These are phyloP conservation scores for Cebidichthys violaceus DNA, from an alignment of 2,113 vertebrate species.

Conservation along the genomic window DNA sequence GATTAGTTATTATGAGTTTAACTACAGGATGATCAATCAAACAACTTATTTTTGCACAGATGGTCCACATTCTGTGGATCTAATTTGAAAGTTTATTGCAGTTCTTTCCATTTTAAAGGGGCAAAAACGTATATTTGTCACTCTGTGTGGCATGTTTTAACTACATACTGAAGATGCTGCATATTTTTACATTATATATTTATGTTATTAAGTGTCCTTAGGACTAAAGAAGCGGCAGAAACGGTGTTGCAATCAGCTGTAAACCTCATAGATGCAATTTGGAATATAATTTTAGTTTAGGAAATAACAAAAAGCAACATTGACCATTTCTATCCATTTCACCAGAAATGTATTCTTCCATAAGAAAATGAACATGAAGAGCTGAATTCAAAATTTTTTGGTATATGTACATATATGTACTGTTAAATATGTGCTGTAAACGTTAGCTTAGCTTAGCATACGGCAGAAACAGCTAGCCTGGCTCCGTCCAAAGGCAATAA, in stretches of 20 bases:
- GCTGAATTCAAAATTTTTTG: neutral
- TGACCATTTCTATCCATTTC: neutral
- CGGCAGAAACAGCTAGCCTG: neutral
- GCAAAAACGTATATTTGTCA: neutral
- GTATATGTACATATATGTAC: neutral
- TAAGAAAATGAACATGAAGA: neutral
- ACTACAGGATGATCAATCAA: neutral
- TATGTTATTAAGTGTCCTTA: neutral
- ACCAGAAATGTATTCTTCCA: neutral
- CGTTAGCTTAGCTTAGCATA: neutral
- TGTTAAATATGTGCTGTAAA: neutral
- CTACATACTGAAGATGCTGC: neutral
- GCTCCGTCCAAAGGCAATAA: neutral
- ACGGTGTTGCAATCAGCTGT: neutral
- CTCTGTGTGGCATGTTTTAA: neutral
- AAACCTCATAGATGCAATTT: neutral
- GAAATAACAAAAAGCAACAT: neutral
- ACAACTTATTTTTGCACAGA: neutral
- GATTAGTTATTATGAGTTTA: neutral
- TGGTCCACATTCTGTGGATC: slow-evolving; percentile 2
- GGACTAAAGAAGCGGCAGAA: neutral
- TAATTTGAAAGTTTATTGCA: neutral
- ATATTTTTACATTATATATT: neutral
- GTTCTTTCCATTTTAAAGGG: neutral
- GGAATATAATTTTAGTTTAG: neutral